Evolutionary conservation across 2,113 vertebrate species (phyloP), one percentile per base, ranked within the genome.

Genomic region (Nematolebias whitei): DNA sequence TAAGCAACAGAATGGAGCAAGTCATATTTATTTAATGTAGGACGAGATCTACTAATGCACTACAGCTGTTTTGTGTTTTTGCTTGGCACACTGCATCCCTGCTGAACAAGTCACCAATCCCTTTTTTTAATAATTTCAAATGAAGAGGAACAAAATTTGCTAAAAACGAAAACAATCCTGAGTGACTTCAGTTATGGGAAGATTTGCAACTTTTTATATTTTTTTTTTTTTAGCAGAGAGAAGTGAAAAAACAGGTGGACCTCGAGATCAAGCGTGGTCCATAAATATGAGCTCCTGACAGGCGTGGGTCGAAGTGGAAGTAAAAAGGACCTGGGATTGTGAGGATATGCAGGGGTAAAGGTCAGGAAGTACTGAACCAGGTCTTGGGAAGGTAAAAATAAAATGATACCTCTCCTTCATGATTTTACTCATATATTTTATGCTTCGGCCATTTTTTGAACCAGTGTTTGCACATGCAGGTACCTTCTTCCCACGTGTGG

Each of bases 211-310:
- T 2, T 45, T 29, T 29, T n/a, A n/a, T n/a, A n/a, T n/a, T n/a
- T 29, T 29, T 29, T 7, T 5, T 57, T 76, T 35, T 79, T 76
- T 63, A 67, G 60, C 35, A 22, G 38, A 57, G 63, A 49, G 63
- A 80, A 88, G 69, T 77, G 62, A 67, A 90, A 90, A 80, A 90
- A 81, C 89, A 91, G 88, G 80, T 90, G 88, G 80, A 82, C 61
- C 35, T 64, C 54, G 53, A 65, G 78, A 85, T 88, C 70, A 66
- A 85, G 81, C 74, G 56, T 56, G 67, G 61, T 32, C 60, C 68
- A 88, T 90, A 91, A 91, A 92, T 90, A 84, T 50, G 45, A 24
- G 22, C 41, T 59, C 72, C 47, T 77, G 84, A 88, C 80, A 71
- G 63, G 64, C 43, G 16, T 56, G 50, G 74, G 44, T 45, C 45